phyloP scores from a whole-genome alignment of 1,140 invertebrate genomes.

The Hormaphis cornu region DNA sequence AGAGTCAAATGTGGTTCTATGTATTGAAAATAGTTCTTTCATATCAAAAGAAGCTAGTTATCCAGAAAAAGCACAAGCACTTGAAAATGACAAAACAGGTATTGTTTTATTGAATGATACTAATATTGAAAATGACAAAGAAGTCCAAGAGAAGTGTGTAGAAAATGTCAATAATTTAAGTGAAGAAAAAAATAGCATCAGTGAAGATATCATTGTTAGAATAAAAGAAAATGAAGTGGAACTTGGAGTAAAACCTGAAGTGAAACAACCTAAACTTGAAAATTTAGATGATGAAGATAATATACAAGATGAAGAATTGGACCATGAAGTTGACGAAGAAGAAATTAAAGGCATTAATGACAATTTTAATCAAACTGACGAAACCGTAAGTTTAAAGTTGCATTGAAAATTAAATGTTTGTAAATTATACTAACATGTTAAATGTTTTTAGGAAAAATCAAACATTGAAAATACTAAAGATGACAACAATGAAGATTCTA shows the following conservation, averaged over 20 bases:
- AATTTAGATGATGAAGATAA: constrained; percentile 32
- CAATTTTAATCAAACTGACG: background rate
- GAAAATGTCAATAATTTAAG: constrained; percentile 32
- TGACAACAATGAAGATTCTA: constrained; percentile 62
- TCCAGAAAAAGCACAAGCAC: background rate
- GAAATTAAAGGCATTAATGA: background rate
- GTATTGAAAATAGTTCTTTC: background rate
- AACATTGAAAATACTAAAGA: constrained; percentile 41
- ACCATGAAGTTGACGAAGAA: constrained; percentile 5
- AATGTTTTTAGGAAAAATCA: constrained; percentile 18
- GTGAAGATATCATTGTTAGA: background rate
- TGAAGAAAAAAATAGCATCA: background rate
- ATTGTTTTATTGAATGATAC: background rate
- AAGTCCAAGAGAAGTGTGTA: constrained; percentile 31
- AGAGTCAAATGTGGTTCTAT: background rate
- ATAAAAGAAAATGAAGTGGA: background rate
- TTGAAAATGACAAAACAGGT: constrained; percentile 28
- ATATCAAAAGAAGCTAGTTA: background rate
- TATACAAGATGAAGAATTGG: constrained; percentile 30
- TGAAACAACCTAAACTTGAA: constrained; percentile 16
- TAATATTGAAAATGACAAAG: constrained; percentile 23
- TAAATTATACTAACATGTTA: too few species aligned
- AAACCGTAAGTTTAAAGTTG: constrained; percentile 1
- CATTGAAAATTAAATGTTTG: too few species aligned
- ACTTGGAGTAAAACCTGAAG: background rate